phyloP scores from a whole-genome alignment of 2,113 vertebrate genomes.

The Aix galericulata region DNA sequence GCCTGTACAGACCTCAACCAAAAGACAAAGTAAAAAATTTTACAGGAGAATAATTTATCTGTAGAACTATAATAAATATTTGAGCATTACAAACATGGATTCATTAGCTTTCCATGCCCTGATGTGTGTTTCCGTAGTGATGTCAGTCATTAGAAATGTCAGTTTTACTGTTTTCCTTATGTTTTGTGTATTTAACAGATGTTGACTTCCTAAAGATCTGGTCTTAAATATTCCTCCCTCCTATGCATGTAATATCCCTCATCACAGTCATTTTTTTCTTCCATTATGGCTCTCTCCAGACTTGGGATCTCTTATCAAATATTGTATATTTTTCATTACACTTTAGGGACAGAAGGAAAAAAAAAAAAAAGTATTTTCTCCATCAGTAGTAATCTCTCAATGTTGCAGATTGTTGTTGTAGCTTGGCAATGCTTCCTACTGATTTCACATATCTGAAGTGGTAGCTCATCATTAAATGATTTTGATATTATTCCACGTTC shows the following conservation, averaged over 20 bases:
- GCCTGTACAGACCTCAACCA: neutral
- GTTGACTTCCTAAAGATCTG: neutral
- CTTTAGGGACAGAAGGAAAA: neutral
- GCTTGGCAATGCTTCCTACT: neutral
- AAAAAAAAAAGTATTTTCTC: neutral
- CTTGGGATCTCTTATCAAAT: neutral
- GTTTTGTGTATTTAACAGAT: neutral
- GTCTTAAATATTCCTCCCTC: neutral
- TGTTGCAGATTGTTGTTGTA: neutral
- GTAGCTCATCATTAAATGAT: neutral
- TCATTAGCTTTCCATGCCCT: neutral
- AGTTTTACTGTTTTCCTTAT: neutral
- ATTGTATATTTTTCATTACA: neutral
- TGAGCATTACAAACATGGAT: neutral
- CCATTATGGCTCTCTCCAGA: neutral
- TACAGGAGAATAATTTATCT: neutral
- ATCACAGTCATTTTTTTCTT: neutral
- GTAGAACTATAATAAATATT: neutral
- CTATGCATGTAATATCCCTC: neutral
- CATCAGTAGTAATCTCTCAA: neutral
- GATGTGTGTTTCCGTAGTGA: neutral
- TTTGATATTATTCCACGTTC: neutral
- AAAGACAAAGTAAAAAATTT: neutral
- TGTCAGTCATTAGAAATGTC: neutral
- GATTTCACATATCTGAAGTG: neutral